A percentile compares a stretch with the other conserved stretches of the same genome.
Conservation (phyloP, 2,797 vertebrate genomes). For the Alcedo atthis region DNA sequence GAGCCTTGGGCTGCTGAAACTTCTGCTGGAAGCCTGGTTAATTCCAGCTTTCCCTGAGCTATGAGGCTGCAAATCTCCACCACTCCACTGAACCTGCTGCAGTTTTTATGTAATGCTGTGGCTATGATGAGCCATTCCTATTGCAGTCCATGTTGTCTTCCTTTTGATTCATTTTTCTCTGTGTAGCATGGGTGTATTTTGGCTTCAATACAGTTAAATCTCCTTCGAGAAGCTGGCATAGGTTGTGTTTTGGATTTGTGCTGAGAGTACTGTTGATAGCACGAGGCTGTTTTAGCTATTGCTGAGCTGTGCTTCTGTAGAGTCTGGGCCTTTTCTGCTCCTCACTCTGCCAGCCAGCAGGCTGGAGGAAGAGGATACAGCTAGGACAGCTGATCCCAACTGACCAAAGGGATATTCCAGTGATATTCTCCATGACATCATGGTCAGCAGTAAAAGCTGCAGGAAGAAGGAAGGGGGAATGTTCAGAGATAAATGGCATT, state of each 20-base stretch:
- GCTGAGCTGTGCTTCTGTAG: not conserved
- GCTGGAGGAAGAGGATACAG: not conserved
- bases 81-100: not conserved
- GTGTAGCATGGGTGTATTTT: not conserved
- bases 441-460: not conserved
- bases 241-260: not conserved
- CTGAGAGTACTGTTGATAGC: not conserved
- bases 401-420: not conserved
- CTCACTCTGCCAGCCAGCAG: fast-evolving
- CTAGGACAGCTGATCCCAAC: not conserved
- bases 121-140: not conserved
- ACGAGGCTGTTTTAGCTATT: not conserved
- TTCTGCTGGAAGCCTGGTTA: not conserved
- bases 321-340: not conserved
- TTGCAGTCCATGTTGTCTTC: not conserved
- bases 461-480: not conserved
- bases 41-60: not conserved
- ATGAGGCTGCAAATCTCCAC: not conserved
- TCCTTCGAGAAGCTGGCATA: not conserved
- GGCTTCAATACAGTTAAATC: not conserved
- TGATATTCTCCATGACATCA: not conserved
- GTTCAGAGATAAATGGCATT: not conserved
- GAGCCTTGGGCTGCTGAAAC: not conserved
- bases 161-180: not conserved
- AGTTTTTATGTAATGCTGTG: not conserved